Evolutionary conservation across 2,113 vertebrate species (phyloP), one percentile per base, ranked within the genome.

Genomic region (Engraulis encrasicolus): DNA sequence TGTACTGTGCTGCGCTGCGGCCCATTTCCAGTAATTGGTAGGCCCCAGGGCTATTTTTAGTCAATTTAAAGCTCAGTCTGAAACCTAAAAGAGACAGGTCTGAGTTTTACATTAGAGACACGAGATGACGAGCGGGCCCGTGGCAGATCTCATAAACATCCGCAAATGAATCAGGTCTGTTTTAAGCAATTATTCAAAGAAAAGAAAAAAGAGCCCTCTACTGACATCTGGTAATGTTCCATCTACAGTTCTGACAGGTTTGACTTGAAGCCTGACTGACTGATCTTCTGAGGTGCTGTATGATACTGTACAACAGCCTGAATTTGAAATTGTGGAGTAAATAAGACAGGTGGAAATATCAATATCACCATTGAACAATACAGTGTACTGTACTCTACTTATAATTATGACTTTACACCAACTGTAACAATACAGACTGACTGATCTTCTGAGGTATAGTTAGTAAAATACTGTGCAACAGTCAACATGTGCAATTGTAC

Each of bases 1-100:
- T n/a, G 40, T 45, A 9, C 3, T 87, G 85, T 74, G 36, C 78
- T 82, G 80, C 71, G 79, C 66, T 83, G 78, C 84, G 81, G 84
- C 66, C 45, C 80, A 58, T 85, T 89, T 87, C 86, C 89, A 90
- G 89, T 90, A 90, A 90, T 89, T 89, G 78, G 82, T 82, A 71
- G 79, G 87, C 87, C 84, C 54, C 19, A 15, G n/a, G 85, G 87
- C 84, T 88, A 89, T 89, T 90, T 89, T 90, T 89, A 89, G 85
- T 78, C 58, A 58, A 71, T 88, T 86, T 84, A 87, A 86, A 81
- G 81, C 85, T 82, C 50, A 78, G 61, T 83, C 80, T 81, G 66
- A 81, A 80, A 85, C 79, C 85, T 83, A 79, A 79, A 86, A 74
- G 66, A 74, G 66, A 74, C 66, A 74, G 66, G 66, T 74, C 66